Evolutionary conservation across 2,888 invertebrate species (phyloP), one percentile per base, ranked within the genome.

Genomic region (Hydrotaea diabolus): DNA sequence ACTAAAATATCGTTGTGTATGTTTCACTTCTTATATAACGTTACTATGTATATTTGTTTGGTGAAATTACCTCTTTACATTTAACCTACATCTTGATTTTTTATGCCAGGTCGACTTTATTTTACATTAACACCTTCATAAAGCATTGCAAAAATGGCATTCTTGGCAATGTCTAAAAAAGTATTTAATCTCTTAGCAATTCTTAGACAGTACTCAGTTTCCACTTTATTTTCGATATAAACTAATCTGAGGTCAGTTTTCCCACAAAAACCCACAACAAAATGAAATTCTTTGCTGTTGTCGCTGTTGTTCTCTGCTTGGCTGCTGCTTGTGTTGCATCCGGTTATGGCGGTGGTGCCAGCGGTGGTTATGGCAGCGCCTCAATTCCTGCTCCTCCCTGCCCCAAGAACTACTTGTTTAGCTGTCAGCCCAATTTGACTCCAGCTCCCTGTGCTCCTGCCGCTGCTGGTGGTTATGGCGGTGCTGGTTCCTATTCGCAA

Each of bases 391-490:
- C 75, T 19, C 64, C 72, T 53, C 80, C 83, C n/a, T 85, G 83
- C 15, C 64, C 86, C 0, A 74, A 75, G 13, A 85, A 81, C 62
- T 86, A 83, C 31, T n/a, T 85, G 59, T 76, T 86, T 76, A 85
- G 85, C 66, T 86, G 86, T 55, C 85, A 82, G 39, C 86, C 86
- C 2, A 77, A 59, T 15, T 31, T 86, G 49, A 57, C 73, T 23
- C 81, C 82, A 17, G 76, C 73, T 49, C 81, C 82, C 4, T 86
- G 85, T 76, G 26, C 71, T 26, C 15, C 26, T n/a, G 0, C 79
- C 2, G 43, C 39, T 17, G 31, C 74, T 7, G 46, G 49, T 11
- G 17, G 46, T 49, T 77, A 71, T 55, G 85, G 80, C 7, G 75
- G 57, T 57, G 69, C 75, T 53, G 82, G 79, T 49, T 59, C 82